Evolutionary conservation across 23 tunicate species (phyloP).

Genomic region (Botrylloides violaceus): DNA sequence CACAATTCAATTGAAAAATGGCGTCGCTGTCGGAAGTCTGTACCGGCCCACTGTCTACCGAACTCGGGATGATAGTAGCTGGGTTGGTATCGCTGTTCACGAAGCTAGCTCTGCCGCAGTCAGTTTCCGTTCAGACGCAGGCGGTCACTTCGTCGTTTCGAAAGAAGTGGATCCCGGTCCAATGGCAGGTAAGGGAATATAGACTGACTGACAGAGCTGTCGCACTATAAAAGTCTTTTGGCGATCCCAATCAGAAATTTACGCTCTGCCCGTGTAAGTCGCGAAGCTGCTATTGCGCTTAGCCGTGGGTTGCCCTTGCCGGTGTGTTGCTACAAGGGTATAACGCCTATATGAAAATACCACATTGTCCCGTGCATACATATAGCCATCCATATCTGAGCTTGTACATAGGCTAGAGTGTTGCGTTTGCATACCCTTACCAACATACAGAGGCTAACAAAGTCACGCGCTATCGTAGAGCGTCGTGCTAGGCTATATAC

Average conservation of each 20-base stretch:
- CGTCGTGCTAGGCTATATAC: too few relatives aligned
- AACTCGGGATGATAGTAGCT: conserved; percentile 27
- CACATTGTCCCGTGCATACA: too few relatives aligned
- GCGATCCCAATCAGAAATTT: neutral
- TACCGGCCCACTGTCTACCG: conserved; percentile 37
- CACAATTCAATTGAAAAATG: neutral
- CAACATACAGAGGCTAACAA: too few relatives aligned
- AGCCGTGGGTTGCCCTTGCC: too few relatives aligned
- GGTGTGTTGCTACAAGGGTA: too few relatives aligned
- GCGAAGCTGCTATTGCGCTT: too few relatives aligned
- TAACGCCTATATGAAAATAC: too few relatives aligned
- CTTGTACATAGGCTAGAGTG: too few relatives aligned
- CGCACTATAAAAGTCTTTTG: neutral
- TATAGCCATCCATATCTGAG: too few relatives aligned
- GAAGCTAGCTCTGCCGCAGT: conserved; percentile 16
- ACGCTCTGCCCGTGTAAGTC: too few relatives aligned
- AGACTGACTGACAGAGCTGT: neutral
- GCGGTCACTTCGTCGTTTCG: conserved; percentile 62
- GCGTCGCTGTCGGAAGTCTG: conserved; percentile 13
- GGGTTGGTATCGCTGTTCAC: conserved; percentile 33
- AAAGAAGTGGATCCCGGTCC: conserved; percentile 51
- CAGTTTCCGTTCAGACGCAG: conserved; percentile 33
- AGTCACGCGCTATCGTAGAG: too few relatives aligned
- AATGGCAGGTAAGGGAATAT: conserved; percentile 43
- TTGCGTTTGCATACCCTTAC: too few relatives aligned